Evolutionary conservation across 2,113 vertebrate genomes (phyloP).

Genomic region (Erythrolamprus reginae): DNA sequence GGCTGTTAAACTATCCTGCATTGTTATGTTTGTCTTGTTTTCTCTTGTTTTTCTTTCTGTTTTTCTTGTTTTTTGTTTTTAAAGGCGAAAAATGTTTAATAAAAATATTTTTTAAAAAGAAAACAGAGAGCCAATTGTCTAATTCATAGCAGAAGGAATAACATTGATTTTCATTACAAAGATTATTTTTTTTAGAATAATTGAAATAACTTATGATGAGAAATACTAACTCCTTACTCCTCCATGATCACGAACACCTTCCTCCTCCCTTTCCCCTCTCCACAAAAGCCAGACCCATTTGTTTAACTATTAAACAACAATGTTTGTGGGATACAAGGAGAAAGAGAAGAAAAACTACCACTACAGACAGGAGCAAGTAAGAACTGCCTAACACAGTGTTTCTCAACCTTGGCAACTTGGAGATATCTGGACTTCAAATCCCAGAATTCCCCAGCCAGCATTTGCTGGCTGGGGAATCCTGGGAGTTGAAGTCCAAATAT

Average conservation of each 20-base stretch:
- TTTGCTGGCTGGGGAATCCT: too few relatives aligned
- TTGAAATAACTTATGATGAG: not conserved
- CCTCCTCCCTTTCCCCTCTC: not conserved
- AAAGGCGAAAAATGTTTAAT: too few relatives aligned
- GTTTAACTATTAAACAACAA: not conserved
- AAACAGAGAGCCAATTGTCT: not conserved
- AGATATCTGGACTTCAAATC: too few relatives aligned
- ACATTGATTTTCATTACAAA: not conserved
- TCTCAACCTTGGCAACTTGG: too few relatives aligned
- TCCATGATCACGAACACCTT: not conserved
- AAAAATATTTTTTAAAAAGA: too few relatives aligned
- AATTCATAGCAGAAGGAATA: not conserved
- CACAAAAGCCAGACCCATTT: not conserved
- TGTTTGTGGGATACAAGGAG: not conserved
- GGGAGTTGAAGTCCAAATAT: too few relatives aligned
- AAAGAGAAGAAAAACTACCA: not conserved
- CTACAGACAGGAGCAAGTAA: not conserved
- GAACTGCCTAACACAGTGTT: too few relatives aligned
- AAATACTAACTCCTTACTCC: not conserved
- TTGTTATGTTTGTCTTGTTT: too few relatives aligned
- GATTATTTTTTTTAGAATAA: not conserved
- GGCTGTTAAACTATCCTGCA: too few relatives aligned
- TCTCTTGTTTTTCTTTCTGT: too few relatives aligned
- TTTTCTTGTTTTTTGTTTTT: too few relatives aligned
- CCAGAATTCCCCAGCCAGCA: too few relatives aligned